These are phyloP conservation scores for Pachyrhynchus sulphureomaculatus DNA, from an alignment of 1,140 invertebrate species.

Conservation along the genomic window DNA sequence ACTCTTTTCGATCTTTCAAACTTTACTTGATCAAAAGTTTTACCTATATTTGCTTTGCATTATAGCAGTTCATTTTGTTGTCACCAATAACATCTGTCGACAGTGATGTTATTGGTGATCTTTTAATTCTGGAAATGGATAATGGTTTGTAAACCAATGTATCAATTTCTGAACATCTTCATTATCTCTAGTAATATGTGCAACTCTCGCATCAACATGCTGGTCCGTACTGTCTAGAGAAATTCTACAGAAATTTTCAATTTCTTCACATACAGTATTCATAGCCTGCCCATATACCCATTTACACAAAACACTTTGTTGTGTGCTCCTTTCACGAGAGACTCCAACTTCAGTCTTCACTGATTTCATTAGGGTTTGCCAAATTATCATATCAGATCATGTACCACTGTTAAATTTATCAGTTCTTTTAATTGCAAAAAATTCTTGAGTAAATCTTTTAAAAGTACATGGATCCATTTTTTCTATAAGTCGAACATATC, in stretches of 20 bases:
- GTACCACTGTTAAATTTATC: constrained; percentile 32
- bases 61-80: constrained; percentile 50
- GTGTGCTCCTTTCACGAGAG: constrained; percentile 47
- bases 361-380: too few relatives aligned
- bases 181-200: constrained; percentile 48
- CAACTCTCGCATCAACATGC: constrained; percentile 49
- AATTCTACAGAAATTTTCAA: constrained; percentile 48
- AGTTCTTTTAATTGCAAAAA: constrained; percentile 41
- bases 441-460: constrained; percentile 39
- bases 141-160: constrained; percentile 47
- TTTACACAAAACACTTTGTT: too few relatives aligned
- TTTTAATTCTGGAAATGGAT: too few relatives aligned
- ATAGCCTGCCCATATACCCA: constrained; percentile 39
- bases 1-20: constrained; percentile 38
- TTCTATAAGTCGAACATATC: constrained; percentile 40
- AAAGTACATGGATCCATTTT: too few relatives aligned
- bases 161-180: constrained; percentile 45
- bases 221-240: constrained; percentile 42
- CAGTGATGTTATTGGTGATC: constrained; percentile 45
- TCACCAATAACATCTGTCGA: constrained; percentile 48
- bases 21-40: constrained; percentile 46
- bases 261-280: constrained; percentile 38
- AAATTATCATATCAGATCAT: too few relatives aligned
- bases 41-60: constrained; percentile 49
- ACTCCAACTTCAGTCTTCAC: constrained; percentile 51